These are phyloP conservation scores for Ibycter americanus DNA, from an alignment of 2,797 vertebrate genomes.

Conservation along the genomic window DNA sequence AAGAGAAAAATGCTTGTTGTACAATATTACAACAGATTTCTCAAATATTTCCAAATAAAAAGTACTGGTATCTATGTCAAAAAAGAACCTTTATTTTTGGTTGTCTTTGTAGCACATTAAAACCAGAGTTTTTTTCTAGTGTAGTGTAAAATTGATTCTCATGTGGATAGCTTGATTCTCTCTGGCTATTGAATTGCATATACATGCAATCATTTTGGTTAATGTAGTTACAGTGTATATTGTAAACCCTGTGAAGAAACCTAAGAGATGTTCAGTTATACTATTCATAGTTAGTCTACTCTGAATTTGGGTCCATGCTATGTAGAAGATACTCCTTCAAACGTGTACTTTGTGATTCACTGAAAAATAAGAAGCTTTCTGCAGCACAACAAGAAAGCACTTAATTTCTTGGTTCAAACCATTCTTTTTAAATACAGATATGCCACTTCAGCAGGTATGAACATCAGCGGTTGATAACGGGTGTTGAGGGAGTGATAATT, in stretches of 20 bases:
- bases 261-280: neutral
- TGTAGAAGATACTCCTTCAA: neutral
- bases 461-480: neutral
- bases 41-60: neutral
- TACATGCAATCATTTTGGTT: neutral
- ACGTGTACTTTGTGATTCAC: neutral
- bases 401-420: neutral
- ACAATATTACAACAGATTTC: neutral
- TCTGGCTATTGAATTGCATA: neutral
- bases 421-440: neutral
- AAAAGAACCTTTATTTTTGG: neutral
- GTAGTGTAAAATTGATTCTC: constrained; percentile 47
- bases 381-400: neutral
- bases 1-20: neutral
- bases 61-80: neutral
- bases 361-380: neutral
- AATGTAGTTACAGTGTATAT: neutral
- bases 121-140: neutral
- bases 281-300: neutral
- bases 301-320: neutral
- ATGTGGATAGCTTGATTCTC: neutral
- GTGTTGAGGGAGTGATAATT: neutral
- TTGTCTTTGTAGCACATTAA: neutral
- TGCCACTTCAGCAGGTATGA: neutral
- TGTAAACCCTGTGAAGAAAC: neutral